phyloP scores from a whole-genome alignment of 2,797 vertebrate species.

The Tauraco hartlaubi region DNA sequence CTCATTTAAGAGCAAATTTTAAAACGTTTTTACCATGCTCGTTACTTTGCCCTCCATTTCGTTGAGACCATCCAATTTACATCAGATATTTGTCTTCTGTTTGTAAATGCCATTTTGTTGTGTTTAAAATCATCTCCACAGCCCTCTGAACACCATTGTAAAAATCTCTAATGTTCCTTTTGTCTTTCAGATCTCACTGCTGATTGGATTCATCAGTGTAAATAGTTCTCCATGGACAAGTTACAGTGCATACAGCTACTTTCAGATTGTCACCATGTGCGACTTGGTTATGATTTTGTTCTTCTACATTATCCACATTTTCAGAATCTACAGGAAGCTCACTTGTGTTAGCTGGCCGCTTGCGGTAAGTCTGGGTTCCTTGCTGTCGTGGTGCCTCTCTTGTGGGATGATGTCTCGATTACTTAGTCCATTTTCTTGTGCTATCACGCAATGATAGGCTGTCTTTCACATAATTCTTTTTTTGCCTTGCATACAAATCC shows the following conservation, averaged over 20 bases:
- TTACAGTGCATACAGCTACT: conserved; percentile 86
- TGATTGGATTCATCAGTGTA: conserved; percentile 90
- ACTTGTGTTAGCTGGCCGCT: conserved; percentile 94
- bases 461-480: neutral
- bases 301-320: conserved; percentile 90
- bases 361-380: conserved; percentile 81
- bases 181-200: conserved; percentile 83
- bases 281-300: conserved; percentile 90
- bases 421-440: neutral
- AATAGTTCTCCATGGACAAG: conserved; percentile 73
- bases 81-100: neutral
- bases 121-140: neutral
- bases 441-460: neutral
- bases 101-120: neutral
- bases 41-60: neutral
- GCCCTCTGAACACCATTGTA: neutral
- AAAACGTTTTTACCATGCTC: neutral
- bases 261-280: conserved; percentile 90
- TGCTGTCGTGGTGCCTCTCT: neutral
- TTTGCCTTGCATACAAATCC: neutral
- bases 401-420: neutral
- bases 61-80: neutral
- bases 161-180: neutral
- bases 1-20: neutral
- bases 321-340: conserved; percentile 86